Conservation (phyloP, 2,888 invertebrate genomes). For the Clanis bilineata region DNA sequence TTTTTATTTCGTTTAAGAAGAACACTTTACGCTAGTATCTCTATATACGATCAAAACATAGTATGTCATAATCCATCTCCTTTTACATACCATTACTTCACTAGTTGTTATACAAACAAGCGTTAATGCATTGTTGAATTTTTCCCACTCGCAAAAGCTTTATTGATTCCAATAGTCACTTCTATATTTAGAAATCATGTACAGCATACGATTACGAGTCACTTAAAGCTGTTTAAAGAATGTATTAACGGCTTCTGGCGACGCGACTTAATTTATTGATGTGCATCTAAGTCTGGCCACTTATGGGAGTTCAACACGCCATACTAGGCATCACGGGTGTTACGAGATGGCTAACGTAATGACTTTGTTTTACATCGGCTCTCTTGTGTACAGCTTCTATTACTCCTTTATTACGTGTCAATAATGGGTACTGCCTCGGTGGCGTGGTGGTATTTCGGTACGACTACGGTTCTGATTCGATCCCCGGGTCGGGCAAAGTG, state of each 20-base stretch:
- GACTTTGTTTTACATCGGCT: slow-evolving; percentile 57
- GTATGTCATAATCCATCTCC: too few relatives aligned
- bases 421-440: slow-evolving; percentile 59
- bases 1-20: too few relatives aligned
- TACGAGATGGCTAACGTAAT: slow-evolving; percentile 52
- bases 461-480: too few relatives aligned
- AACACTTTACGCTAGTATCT: too few relatives aligned
- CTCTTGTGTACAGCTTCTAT: slow-evolving; percentile 45
- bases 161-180: slow-evolving; percentile 22
- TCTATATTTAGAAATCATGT: slow-evolving; percentile 43
- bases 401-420: slow-evolving; percentile 62
- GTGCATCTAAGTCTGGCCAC: slow-evolving; percentile 62
- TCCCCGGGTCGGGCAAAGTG: too few relatives aligned
- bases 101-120: background rate
- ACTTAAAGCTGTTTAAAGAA: slow-evolving; percentile 56
- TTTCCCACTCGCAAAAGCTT: slow-evolving; percentile 18
- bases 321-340: slow-evolving; percentile 36
- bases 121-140: slow-evolving; percentile 11
- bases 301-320: slow-evolving; percentile 60
- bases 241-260: slow-evolving; percentile 58
- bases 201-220: slow-evolving; percentile 43
- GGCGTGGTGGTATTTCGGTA: too few relatives aligned
- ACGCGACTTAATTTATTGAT: slow-evolving; percentile 64
- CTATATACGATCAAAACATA: too few relatives aligned
- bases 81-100: background rate